Percentiles rank a stretch among this genome's conserved stretches.
Evolutionary conservation across 2,113 vertebrate species (phyloP).

Genomic region (Microcebus tavaratra): DNA sequence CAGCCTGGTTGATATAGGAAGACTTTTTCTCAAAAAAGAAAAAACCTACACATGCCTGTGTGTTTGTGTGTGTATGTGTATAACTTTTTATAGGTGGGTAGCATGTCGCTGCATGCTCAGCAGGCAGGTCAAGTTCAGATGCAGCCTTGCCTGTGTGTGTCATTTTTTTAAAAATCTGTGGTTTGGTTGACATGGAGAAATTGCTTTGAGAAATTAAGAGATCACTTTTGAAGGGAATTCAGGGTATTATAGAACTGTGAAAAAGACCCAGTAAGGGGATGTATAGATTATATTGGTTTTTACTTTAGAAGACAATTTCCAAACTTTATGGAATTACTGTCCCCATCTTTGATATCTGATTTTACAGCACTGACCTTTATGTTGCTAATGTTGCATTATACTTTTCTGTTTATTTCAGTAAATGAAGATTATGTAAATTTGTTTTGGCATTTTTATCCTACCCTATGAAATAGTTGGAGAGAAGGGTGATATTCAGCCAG

Average conservation of each 20-base stretch:
- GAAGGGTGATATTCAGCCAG: not conserved
- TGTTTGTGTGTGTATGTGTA: too few species aligned
- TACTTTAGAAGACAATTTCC: not conserved
- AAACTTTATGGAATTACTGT: not conserved
- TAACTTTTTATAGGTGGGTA: not conserved
- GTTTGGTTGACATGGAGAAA: not conserved
- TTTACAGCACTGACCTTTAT: not conserved
- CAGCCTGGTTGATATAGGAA: not conserved
- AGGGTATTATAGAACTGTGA: not conserved
- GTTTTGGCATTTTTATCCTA: not conserved
- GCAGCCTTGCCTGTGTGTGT: not conserved
- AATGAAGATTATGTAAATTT: not conserved
- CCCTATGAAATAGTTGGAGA: not conserved
- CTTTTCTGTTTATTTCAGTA: not conserved
- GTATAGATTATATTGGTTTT: not conserved
- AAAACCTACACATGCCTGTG: too few species aligned
- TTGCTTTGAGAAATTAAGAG: not conserved
- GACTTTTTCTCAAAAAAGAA: too few species aligned
- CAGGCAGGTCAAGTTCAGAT: constrained; percentile 2
- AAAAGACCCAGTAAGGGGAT: not conserved
- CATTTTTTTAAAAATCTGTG: not conserved
- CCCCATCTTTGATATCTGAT: not conserved
- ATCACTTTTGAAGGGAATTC: not conserved
- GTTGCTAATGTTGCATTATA: not conserved
- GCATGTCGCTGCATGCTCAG: not conserved